phyloP scores from a whole-genome alignment of 1,140 invertebrate genomes.

The Brachionus rotundiformis region DNA sequence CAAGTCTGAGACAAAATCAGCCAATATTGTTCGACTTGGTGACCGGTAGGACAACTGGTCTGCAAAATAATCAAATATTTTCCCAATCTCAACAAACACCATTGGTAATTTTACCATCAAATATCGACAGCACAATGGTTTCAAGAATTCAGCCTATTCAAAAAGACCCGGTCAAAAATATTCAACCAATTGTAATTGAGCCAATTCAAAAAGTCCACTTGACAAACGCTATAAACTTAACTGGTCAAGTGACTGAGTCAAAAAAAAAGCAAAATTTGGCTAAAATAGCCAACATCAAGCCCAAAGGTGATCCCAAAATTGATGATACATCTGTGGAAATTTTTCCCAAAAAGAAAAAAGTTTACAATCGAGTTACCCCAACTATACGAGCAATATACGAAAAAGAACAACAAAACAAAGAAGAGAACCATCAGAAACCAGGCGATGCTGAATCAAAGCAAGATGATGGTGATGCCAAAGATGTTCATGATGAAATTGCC shows the following conservation, averaged over 20 bases:
- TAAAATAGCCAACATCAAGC: not conserved
- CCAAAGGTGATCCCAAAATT: slow-evolving; percentile 3
- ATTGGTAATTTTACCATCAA: slow-evolving; percentile 12
- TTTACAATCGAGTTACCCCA: slow-evolving; percentile 41
- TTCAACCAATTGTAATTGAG: slow-evolving; percentile 17
- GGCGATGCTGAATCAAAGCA: not conserved
- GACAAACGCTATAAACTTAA: slow-evolving; percentile 20
- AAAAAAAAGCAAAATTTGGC: not conserved
- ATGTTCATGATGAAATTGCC: slow-evolving; percentile 26
- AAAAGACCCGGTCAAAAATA: slow-evolving; percentile 18
- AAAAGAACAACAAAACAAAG: slow-evolving; percentile 32
- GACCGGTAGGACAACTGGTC: not conserved
- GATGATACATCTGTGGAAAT: not conserved
- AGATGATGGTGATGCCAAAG: not conserved
- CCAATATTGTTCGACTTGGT: slow-evolving; percentile 10
- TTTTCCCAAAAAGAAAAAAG: slow-evolving; percentile 44
- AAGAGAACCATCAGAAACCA: not conserved
- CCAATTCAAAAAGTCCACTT: slow-evolving; percentile 30
- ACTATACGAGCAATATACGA: slow-evolving; percentile 37
- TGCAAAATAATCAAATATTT: slow-evolving; percentile 13
- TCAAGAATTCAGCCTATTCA: not conserved
- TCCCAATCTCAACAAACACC: not conserved
- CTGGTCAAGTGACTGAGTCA: not conserved
- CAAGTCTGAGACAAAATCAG: not conserved
- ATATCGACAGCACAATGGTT: not conserved